Evolutionary conservation across 2,797 vertebrate genomes (phyloP).

Genomic region (Cyclopterus lumpus): DNA sequence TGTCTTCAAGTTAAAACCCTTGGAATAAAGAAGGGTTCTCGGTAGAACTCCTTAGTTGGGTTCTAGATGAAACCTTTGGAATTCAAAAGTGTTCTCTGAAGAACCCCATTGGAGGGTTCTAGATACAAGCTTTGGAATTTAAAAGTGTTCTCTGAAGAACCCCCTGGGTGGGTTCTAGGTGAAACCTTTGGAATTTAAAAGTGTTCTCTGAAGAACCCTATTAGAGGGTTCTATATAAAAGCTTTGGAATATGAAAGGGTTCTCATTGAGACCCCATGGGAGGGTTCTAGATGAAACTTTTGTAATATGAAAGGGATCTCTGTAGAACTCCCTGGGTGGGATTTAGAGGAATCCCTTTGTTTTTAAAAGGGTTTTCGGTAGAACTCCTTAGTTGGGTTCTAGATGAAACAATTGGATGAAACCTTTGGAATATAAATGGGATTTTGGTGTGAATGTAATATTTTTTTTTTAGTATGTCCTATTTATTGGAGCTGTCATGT

Average conservation of each 20-base stretch:
- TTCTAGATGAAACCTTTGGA: background rate
- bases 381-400: no score
- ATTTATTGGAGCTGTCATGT: conserved; percentile 11
- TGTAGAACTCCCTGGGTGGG: no score
- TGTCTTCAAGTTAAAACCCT: background rate
- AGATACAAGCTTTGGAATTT: background rate
- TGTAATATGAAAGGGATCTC: background rate
- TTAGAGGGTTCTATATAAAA: no score
- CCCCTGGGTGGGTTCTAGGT: background rate
- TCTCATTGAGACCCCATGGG: no score
- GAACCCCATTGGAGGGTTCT: background rate
- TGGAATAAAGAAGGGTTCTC: background rate
- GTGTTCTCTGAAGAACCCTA: background rate
- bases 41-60: background rate
- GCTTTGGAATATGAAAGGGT: no score
- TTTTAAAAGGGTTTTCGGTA: no score
- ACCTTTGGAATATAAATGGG: background rate
- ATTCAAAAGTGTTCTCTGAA: background rate
- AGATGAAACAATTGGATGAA: background rate
- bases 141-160: background rate
- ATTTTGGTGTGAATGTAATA: no score
- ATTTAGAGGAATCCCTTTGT: background rate
- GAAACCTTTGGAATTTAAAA: background rate
- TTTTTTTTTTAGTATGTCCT: background rate
- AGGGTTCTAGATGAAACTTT: background rate